Percentiles rank a stretch among this genome's conserved stretches.
Evolutionary conservation across 2,888 invertebrate genomes (phyloP).

Genomic region (Adelphocoris suturalis): DNA sequence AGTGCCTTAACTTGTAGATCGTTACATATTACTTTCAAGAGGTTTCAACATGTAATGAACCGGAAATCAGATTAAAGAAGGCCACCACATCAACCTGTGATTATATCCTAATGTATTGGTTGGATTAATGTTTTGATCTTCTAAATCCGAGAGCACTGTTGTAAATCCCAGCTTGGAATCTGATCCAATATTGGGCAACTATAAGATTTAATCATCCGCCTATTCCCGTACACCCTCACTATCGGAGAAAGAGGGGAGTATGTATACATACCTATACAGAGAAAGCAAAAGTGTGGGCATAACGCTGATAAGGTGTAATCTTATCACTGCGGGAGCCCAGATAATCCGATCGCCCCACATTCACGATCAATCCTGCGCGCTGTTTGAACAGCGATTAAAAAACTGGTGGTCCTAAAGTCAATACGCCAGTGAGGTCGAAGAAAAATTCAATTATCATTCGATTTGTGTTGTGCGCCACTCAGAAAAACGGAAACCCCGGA

Average conservation of each 20-base stretch:
- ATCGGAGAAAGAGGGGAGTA: neutral
- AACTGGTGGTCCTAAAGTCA: neutral
- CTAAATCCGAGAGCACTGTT: neutral
- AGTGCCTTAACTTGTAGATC: no score
- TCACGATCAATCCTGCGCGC: constrained; percentile 26
- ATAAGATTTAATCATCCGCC: neutral
- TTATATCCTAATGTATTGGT: neutral
- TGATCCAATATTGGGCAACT: neutral
- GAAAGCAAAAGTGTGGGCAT: constrained; percentile 3
- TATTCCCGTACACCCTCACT: no score
- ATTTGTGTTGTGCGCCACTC: neutral
- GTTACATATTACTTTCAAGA: neutral
- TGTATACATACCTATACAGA: neutral
- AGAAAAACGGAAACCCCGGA: neutral
- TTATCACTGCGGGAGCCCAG: neutral
- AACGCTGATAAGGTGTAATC: neutral
- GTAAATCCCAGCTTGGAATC: neutral
- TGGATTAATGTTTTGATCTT: neutral
- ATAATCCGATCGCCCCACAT: constrained; percentile 34
- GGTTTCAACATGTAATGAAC: neutral
- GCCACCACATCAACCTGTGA: neutral
- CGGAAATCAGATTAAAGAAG: neutral
- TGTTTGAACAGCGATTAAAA: constrained; percentile 27
- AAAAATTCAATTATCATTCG: neutral
- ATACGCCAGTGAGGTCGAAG: neutral